phyloP scores from a whole-genome alignment of 2,888 invertebrate genomes.

The Orthosia cruda region DNA sequence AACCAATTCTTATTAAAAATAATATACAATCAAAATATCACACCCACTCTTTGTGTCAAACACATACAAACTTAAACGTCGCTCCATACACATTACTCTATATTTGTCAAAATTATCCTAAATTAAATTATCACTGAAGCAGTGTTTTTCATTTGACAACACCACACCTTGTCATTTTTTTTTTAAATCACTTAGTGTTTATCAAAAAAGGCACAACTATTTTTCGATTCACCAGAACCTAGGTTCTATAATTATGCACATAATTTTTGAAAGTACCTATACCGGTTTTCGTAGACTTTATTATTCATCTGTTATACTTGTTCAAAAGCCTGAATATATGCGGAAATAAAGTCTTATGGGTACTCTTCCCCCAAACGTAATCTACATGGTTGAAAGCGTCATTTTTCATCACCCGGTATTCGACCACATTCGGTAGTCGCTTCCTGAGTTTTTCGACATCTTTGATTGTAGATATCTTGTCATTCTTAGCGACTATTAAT shows the following conservation, averaged over 20 bases:
- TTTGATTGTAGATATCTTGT: constrained; percentile 70
- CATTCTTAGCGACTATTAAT: constrained; percentile 74
- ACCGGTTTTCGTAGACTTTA: neutral
- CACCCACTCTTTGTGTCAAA: neutral
- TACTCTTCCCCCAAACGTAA: constrained; percentile 73
- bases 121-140: neutral
- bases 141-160: neutral
- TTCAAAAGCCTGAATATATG: constrained; percentile 62
- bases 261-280: neutral
- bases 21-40: neutral
- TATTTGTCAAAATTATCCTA: neutral
- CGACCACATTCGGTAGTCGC: constrained; percentile 72
- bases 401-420: constrained; percentile 59
- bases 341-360: constrained; percentile 60
- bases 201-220: neutral
- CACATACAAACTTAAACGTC: neutral
- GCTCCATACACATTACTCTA: neutral
- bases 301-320: constrained; percentile 57
- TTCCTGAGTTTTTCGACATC: constrained; percentile 69
- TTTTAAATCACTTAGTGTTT: neutral
- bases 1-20: neutral
- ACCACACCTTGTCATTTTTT: neutral
- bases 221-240: neutral
- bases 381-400: constrained; percentile 75
- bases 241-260: neutral